Evolutionary conservation across 2,797 vertebrate species (phyloP).

Genomic region (Lerista edwardsae): DNA sequence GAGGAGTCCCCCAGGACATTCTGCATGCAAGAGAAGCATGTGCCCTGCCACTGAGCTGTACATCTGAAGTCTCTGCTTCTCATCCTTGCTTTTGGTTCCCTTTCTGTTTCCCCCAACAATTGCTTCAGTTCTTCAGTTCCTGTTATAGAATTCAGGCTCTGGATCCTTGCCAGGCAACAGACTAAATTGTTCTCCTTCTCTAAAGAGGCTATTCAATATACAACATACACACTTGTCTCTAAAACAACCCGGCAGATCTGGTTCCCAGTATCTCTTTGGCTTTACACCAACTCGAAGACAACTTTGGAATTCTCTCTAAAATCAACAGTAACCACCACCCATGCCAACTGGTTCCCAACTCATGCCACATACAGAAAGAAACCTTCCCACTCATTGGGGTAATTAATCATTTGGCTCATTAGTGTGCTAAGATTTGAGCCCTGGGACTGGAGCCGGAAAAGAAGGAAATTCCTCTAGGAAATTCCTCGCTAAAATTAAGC

Average conservation of each 20-base stretch:
- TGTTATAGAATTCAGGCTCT: background rate
- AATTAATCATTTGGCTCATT: no score
- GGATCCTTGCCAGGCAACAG: background rate
- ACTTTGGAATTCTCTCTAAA: background rate
- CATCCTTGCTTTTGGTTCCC: background rate
- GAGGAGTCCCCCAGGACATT: background rate
- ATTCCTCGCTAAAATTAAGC: background rate
- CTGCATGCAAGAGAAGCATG: background rate
- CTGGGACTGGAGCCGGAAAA: background rate
- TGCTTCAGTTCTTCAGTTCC: background rate
- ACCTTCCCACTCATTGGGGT: background rate
- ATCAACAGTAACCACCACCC: background rate
- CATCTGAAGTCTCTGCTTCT: background rate
- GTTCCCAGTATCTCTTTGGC: background rate
- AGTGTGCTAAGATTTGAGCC: background rate
- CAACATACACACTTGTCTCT: background rate
- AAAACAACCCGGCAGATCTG: background rate
- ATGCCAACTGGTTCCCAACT: background rate
- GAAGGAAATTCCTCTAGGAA: background rate
- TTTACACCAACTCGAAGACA: background rate
- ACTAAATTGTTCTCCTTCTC: background rate
- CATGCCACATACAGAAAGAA: background rate
- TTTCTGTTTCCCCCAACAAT: no score
- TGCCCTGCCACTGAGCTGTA: no score
- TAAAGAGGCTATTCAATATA: background rate